Evolutionary conservation across 2,888 invertebrate species (phyloP), one percentile per base, ranked within the genome.

Genomic region (Dolomedes plantarius): DNA sequence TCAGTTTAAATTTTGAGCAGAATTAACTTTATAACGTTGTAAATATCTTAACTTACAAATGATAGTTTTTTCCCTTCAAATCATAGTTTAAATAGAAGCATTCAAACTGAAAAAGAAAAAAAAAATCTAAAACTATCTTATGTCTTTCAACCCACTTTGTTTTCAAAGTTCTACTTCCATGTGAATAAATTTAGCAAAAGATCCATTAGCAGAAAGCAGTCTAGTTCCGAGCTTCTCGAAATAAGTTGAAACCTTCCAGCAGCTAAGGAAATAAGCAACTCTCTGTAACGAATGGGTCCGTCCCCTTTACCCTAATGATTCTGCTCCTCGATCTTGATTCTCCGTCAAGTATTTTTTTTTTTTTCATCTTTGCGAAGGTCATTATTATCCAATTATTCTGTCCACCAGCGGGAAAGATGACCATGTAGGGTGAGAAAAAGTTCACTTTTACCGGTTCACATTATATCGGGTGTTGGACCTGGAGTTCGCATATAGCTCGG

Each of bases 321-420:
- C 64, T 29, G n/a, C n/a, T n/a, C 29, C 31, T 65, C 65, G 29
- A 65, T 65, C 56, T 56, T 56, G 56, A 56, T 56, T 56, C 56
- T 56, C 23, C 11, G 5, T 23, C 3, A 1, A 16, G 19, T 23
- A 23, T 56, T 56, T 56, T 29, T 67, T 50, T 50, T 28, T 39
- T 65, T 75, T 75, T 41, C 41, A 41, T 56, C 16, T 71, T 46
- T 32, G 23, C 23, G 62, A 78, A 56, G 64, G 41, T 80, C 79
- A 80, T 72, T 71, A 78, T 78, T 80, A 73, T 68, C 82, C 82
- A 82, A 82, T 82, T 82, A 82, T 75, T 71, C 69, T 64, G 82
- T 82, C 75, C 82, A 82, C n/a, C 82, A 64, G 75, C 75, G 68
- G 23, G 28, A 75, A 82, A 75, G 82, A 82, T 82, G 69, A 75